Evolutionary conservation across 2,888 invertebrate genomes (phyloP).

Genomic region (Trileptium ribeirensis): DNA sequence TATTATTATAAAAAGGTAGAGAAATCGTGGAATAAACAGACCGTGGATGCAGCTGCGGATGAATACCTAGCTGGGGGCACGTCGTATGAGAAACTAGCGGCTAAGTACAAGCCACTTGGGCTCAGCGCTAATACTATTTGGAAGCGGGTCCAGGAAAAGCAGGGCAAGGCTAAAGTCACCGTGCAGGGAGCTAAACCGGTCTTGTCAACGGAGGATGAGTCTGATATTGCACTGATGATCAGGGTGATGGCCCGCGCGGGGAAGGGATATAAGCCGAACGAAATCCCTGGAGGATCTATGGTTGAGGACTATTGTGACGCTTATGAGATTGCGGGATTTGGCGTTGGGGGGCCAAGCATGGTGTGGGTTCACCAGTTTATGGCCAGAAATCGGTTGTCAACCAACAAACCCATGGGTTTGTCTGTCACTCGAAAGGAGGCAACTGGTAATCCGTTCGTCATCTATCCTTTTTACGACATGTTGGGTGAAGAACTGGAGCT

Average conservation of each 20-base stretch:
- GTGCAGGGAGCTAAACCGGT: no score
- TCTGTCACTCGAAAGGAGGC: neutral
- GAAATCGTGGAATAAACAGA: neutral
- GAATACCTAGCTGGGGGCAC: neutral
- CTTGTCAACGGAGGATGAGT: no score
- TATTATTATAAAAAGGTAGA: no score
- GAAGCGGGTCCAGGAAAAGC: neutral
- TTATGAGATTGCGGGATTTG: neutral
- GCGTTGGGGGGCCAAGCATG: neutral
- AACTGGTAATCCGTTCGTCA: neutral
- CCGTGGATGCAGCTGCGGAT: neutral
- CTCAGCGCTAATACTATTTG: neutral
- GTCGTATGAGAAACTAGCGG: neutral
- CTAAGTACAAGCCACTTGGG: neutral
- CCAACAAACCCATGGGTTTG: neutral
- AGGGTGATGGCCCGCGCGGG: no score
- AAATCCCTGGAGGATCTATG: neutral
- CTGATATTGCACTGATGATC: no score
- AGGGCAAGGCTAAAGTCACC: no score
- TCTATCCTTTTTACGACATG: neutral
- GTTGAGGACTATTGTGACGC: neutral
- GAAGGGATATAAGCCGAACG: no score
- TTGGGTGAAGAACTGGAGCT: no score
- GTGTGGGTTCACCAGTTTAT: neutral
- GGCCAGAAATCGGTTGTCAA: neutral